Percentiles rank a stretch among this genome's conserved stretches.
phyloP scores from a whole-genome alignment of 2,113 vertebrate genomes.

The Gracilinanus agilis region DNA sequence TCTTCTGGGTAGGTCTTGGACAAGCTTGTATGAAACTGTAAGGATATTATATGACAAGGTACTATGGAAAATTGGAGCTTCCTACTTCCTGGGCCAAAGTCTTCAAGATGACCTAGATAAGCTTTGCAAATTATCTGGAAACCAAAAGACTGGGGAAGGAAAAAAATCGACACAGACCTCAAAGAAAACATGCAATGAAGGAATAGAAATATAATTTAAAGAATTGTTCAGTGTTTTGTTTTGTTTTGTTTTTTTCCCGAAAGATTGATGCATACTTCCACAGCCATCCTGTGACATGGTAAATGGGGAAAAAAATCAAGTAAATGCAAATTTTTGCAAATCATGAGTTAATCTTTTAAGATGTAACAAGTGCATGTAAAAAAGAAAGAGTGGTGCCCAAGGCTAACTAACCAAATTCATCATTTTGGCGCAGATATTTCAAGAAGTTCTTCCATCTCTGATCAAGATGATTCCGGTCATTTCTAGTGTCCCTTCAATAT shows the following conservation, averaged over 20 bases:
- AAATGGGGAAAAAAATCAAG: not conserved
- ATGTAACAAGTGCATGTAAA: not conserved
- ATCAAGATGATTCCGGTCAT: conserved; percentile 29
- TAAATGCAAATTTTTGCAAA: not conserved
- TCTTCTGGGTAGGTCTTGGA: not conserved
- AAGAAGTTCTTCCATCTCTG: conserved; percentile 26
- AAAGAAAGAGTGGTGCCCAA: not conserved
- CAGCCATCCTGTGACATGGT: not conserved
- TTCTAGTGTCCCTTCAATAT: conserved; percentile 3
- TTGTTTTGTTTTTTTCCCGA: not conserved
- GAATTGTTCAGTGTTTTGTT: not conserved
- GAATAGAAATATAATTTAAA: not conserved
- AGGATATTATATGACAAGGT: not conserved
- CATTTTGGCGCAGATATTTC: conserved; percentile 14
- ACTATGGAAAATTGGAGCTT: not conserved
- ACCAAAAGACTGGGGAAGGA: not conserved
- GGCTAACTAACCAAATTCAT: not conserved
- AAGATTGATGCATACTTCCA: not conserved
- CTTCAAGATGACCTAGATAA: not conserved
- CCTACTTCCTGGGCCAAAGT: not conserved
- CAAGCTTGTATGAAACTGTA: not conserved
- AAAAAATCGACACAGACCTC: not conserved
- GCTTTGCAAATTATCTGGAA: not conserved
- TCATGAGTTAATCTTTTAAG: not conserved
- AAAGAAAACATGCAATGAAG: not conserved